Base-by-base conservation (phyloP, 2,113 vertebrate species). In the Henicopernis longicauda region DNA sequence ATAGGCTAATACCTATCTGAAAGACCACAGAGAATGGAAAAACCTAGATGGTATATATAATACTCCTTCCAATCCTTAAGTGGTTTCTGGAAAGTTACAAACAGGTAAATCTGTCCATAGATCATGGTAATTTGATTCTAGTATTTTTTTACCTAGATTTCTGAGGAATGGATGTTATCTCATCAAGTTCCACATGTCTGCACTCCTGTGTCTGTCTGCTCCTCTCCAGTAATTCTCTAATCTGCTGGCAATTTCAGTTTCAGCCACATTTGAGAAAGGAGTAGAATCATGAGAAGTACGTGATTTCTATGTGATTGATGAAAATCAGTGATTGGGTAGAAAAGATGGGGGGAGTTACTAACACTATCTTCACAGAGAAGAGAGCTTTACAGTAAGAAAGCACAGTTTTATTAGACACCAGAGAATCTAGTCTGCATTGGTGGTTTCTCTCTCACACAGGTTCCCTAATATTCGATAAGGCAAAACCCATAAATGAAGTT, bases 211-310 rank as follows among this genome's bases (percentile, higher is more conserved):
- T 80, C 65, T 74, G 36, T 82, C 92, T 86, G 86, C n/a, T 93
- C 10, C 34, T 91, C 72, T 94, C 16, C 65, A 81, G 49, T 67
- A 91, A 70, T 67, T 94, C 59, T 80, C 63, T 93, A 89, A 91
- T 86, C 50, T 70, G 18, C 31, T 86, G 63, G 83, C 42, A 93
- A 81, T 93, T 97, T 95, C 82, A 26, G 23, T 49, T 92, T 94
- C 82, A 93, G 57, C 18, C 47, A 90, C 52, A 27, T 85, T 85
- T 72, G 40, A 78, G 52, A 91, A 69, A 90, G 10, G 16, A 84
- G 32, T 57, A 44, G 45, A 91, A 85, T 78, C 32, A 67, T 67
- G 26, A 78, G 42, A 87, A 67, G 13, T 63, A 58, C 63, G 38
- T 47, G 52, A 85, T 91, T 81, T 94, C 59, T 89, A 27, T 67